Conservation (phyloP, 2,888 invertebrate genomes). For the Drosophila aldrichi region DNA sequence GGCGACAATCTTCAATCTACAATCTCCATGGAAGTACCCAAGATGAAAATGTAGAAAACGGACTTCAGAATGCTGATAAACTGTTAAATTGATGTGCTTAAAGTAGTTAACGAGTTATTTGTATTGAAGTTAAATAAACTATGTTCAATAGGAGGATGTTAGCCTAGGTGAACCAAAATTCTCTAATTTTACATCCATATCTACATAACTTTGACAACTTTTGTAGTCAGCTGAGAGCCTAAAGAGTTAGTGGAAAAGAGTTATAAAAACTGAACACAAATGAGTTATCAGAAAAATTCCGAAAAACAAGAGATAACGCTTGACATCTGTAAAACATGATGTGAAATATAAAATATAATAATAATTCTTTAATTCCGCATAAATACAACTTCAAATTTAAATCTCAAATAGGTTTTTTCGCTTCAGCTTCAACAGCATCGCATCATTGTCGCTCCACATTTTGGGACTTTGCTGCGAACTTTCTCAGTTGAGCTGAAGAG, state of each 20-base stretch:
- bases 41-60: background rate
- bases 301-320: background rate
- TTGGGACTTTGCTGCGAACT: background rate
- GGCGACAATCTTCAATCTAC: conserved; percentile 44
- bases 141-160: background rate
- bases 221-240: no score
- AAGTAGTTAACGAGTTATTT: background rate
- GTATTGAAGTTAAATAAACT: background rate
- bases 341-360: background rate
- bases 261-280: no score
- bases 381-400: background rate
- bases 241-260: no score
- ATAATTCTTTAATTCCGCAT: background rate
- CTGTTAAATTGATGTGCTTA: background rate
- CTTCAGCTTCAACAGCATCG: background rate
- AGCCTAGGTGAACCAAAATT: no score
- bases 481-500: background rate
- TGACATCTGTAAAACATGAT: background rate
- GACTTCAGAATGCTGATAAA: background rate
- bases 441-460: conserved; percentile 7
- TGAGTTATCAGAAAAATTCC: no score
- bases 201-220: no score
- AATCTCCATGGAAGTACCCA: conserved; percentile 11
- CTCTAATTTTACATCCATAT: no score
- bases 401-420: background rate